These are phyloP conservation scores for Barnardius zonarius DNA, from an alignment of 2,113 vertebrate species.

Conservation along the genomic window DNA sequence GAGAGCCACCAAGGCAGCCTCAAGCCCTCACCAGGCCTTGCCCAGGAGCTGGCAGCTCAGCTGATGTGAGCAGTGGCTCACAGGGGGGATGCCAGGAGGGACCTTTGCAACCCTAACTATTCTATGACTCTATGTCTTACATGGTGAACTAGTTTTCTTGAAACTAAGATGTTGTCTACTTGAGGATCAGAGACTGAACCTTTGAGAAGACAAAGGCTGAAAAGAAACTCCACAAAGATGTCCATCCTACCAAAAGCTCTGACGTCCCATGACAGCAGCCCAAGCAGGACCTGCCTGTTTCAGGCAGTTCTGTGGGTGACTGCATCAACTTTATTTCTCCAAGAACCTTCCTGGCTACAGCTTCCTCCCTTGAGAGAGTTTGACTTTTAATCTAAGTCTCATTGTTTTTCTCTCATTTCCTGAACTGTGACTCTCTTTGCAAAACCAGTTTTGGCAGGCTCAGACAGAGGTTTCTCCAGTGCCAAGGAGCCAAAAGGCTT, in stretches of 20 bases:
- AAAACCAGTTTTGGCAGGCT: background rate
- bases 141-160: background rate
- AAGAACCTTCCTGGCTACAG: background rate
- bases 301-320: background rate
- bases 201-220: background rate
- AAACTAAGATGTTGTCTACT: background rate
- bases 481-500: background rate
- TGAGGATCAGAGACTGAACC: background rate
- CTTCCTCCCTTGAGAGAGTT: background rate
- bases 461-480: background rate
- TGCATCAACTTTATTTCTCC: background rate
- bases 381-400: background rate
- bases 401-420: background rate
- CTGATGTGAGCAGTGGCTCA: too few species aligned
- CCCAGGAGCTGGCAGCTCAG: too few species aligned
- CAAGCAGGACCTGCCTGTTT: background rate
- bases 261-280: background rate
- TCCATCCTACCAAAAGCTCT: background rate
- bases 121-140: too few species aligned
- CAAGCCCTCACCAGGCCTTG: too few species aligned
- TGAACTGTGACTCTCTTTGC: background rate
- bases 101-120: too few species aligned
- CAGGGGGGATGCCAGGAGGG: too few species aligned
- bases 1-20: too few species aligned
- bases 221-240: rapidly evolving